Percentiles rank a stretch among this genome's conserved stretches.
phyloP scores from a whole-genome alignment of 35 echinoderm and acorn worm genomes.

The Strongylocentrotus purpuratus region DNA sequence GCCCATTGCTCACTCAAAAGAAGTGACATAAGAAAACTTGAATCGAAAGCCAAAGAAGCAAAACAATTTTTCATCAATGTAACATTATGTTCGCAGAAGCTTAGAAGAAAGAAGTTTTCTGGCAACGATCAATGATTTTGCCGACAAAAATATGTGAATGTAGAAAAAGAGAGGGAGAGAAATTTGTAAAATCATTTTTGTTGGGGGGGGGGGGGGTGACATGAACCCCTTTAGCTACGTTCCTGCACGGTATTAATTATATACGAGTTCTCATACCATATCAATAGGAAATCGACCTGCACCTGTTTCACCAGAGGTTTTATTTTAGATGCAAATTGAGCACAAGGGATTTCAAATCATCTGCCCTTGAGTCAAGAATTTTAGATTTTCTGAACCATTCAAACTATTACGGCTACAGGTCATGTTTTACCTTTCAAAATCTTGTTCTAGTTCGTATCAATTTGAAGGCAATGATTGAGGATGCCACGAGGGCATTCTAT shows the following conservation, averaged over 20 bases:
- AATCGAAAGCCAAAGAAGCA: too few species aligned
- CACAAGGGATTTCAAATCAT: neutral
- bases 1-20: too few species aligned
- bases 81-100: too few species aligned
- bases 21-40: too few species aligned
- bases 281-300: neutral
- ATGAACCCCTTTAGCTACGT: neutral
- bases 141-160: too few species aligned
- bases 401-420: neutral
- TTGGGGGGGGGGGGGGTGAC: too few species aligned
- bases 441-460: neutral
- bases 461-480: neutral
- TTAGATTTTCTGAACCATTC: neutral
- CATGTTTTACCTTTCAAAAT: neutral
- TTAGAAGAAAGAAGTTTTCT: too few species aligned
- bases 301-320: neutral
- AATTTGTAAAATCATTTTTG: too few species aligned
- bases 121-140: too few species aligned
- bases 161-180: too few species aligned
- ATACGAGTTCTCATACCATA: neutral
- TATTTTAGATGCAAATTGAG: conserved; percentile 12
- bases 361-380: neutral
- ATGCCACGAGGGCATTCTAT: neutral
- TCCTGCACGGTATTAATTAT: neutral
- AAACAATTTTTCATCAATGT: too few species aligned